Conservation (phyloP, 1,140 invertebrate species). For the Drosophila chauvacae region DNA sequence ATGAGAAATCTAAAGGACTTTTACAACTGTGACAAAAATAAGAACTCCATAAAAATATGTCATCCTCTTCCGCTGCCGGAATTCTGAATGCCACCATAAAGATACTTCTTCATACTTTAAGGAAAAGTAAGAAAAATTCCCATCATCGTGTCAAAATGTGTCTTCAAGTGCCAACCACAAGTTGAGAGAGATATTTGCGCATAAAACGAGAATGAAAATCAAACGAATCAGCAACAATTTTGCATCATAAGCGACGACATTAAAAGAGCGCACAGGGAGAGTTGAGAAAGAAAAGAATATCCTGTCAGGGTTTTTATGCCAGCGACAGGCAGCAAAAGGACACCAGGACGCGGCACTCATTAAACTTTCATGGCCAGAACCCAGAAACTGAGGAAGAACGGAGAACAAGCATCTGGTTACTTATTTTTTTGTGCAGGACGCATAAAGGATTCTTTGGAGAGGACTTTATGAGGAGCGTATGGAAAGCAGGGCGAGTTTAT, state of each 20-base stretch:
- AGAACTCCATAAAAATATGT: background rate
- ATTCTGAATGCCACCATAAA: background rate
- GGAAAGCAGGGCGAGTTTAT: constrained; percentile 54
- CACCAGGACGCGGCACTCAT: constrained; percentile 46
- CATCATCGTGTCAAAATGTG: constrained; percentile 23
- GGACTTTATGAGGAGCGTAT: constrained; percentile 32
- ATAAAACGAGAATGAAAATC: constrained; percentile 48
- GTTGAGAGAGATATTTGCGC: constrained; percentile 25
- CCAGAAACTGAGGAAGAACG: constrained; percentile 9
- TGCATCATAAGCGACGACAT: constrained; percentile 63
- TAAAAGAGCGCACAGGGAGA: constrained; percentile 33
- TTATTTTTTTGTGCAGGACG: constrained; percentile 4
- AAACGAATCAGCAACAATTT: constrained; percentile 71
- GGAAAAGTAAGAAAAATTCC: constrained; percentile 3
- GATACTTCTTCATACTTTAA: constrained; percentile 4
- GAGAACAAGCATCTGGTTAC: constrained; percentile 45
- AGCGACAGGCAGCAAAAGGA: constrained; percentile 33
- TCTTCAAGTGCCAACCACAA: constrained; percentile 30
- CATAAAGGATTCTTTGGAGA: constrained; percentile 23
- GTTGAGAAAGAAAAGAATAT: constrained; percentile 13
- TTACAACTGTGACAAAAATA: background rate
- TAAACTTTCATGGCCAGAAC: constrained; percentile 68
- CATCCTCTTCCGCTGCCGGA: background rate
- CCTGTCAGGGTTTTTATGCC: constrained; percentile 45
- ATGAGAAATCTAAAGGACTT: background rate